Conservation (phyloP, 1,140 invertebrate species). For the Thaumatotibia leucotreta region DNA sequence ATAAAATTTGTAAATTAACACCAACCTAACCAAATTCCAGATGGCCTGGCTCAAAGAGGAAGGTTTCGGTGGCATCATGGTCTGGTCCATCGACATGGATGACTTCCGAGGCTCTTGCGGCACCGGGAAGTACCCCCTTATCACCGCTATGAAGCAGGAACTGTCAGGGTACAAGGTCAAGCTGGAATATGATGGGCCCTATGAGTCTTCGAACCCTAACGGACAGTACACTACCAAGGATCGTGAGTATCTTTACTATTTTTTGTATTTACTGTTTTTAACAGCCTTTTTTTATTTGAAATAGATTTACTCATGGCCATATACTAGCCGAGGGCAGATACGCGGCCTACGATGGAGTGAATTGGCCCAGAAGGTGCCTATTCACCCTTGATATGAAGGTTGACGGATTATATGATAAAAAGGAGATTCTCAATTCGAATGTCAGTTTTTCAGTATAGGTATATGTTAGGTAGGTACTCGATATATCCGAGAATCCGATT, state of each 20-base stretch:
- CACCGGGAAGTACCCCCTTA: constrained; percentile 92
- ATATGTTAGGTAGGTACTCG: too few species aligned
- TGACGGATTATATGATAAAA: too few species aligned
- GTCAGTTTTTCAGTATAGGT: too few species aligned
- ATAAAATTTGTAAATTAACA: neutral
- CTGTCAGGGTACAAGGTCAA: constrained; percentile 89
- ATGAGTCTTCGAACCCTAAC: constrained; percentile 83
- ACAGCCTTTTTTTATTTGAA: neutral
- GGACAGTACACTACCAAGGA: constrained; percentile 91
- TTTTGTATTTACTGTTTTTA: neutral
- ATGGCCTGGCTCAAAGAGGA: constrained; percentile 96
- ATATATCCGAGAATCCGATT: too few species aligned
- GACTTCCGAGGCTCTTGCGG: constrained; percentile 94
- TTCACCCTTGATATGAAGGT: too few species aligned
- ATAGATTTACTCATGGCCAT: too few species aligned
- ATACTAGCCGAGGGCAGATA: too few species aligned
- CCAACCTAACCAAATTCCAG: constrained; percentile 74
- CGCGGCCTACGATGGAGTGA: too few species aligned
- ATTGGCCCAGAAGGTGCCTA: too few species aligned
- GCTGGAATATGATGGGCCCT: constrained; percentile 92
- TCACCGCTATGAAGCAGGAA: constrained; percentile 92
- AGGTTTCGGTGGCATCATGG: constrained; percentile 97
- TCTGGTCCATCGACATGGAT: constrained; percentile 98
- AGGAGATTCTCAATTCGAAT: too few species aligned
- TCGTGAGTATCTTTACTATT: constrained; percentile 80